Conservation (phyloP, 2,888 invertebrate species). For the Drosophila rubida region DNA sequence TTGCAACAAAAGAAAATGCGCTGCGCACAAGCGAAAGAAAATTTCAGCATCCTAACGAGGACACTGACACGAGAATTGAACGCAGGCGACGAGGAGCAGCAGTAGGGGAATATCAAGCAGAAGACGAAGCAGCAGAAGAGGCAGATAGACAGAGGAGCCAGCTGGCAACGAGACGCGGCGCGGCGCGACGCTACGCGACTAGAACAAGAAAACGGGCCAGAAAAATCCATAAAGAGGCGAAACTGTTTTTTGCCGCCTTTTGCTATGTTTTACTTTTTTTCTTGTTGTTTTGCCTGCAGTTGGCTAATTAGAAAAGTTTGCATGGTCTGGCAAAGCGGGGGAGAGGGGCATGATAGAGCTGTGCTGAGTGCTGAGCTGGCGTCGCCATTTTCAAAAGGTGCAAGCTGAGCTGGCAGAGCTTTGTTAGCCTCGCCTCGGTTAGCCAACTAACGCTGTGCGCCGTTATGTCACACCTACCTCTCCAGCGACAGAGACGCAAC, state of each 20-base stretch:
- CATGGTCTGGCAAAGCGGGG: background rate
- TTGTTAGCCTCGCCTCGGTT: conserved; percentile 14
- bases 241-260: conserved; percentile 49
- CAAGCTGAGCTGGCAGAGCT: conserved; percentile 19
- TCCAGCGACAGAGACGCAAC: conserved; percentile 83
- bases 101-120: conserved; percentile 2
- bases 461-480: conserved; percentile 83
- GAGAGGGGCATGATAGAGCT: conserved; percentile 33
- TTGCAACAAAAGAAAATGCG: conserved; percentile 76
- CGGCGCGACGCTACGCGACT: conserved; percentile 15
- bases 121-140: conserved; percentile 18
- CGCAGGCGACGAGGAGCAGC: conserved; percentile 19
- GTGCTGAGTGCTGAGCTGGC: conserved; percentile 23
- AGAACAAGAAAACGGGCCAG: conserved; percentile 43
- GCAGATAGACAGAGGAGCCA: conserved; percentile 35
- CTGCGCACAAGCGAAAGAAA: conserved; percentile 73
- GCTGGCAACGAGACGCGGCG: conserved; percentile 34
- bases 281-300: conserved; percentile 30
- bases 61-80: conserved; percentile 72
- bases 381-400: conserved; percentile 74
- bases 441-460: conserved; percentile 61
- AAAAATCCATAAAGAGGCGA: conserved; percentile 79
- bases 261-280: background rate
- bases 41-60: conserved; percentile 71
- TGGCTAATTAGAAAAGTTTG: conserved; percentile 83